phyloP scores from a whole-genome alignment of 2,797 vertebrate species.

The Poliocrania exsul region DNA sequence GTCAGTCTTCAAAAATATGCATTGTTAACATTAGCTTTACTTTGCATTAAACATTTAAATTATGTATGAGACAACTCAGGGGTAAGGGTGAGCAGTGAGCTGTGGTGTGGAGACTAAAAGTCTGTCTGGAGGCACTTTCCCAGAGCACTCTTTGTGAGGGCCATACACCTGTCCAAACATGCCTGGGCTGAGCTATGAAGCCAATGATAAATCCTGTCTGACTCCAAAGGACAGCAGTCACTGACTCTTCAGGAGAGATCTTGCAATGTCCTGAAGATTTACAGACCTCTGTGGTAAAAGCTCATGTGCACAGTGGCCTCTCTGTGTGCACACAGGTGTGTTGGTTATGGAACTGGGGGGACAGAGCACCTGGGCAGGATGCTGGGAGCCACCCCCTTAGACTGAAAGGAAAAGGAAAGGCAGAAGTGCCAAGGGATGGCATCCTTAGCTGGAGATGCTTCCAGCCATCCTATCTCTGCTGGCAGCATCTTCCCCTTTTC shows the following conservation, averaged over 20 bases:
- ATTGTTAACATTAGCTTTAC: constrained; percentile 46
- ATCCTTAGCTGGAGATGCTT: background rate
- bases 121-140: constrained; percentile 10
- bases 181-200: background rate
- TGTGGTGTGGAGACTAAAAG: background rate
- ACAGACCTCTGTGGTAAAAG: background rate
- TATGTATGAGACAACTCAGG: constrained; percentile 14
- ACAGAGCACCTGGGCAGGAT: background rate
- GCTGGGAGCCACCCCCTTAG: background rate
- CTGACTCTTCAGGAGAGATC: background rate
- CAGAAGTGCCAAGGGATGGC: background rate
- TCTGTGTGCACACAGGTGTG: accelerated
- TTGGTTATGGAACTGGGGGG: background rate
- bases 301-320: accelerated
- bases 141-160: background rate
- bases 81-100: background rate
- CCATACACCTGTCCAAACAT: background rate
- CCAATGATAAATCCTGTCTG: background rate
- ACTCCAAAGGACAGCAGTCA: background rate
- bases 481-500: background rate
- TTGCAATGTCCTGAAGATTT: background rate
- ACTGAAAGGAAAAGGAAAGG: background rate
- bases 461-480: background rate
- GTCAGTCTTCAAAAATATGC: constrained; percentile 14
- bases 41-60: constrained; percentile 55